Conservation (phyloP, 1,140 invertebrate species). For the Arctopsyche grandis region DNA sequence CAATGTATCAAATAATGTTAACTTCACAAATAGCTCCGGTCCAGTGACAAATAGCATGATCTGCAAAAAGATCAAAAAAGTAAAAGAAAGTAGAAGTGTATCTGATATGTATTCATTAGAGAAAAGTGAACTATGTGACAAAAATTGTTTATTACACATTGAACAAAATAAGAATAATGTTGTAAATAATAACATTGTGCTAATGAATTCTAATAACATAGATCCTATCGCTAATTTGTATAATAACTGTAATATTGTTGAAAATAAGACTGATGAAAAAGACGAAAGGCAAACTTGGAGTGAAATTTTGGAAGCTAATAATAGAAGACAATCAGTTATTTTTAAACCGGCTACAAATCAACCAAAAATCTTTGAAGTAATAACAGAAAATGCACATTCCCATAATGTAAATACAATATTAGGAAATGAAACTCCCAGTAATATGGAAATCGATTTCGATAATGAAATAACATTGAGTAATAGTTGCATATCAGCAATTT, state of each 20-base stretch:
- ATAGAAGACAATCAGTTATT: slow-evolving; percentile 15
- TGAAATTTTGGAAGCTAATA: slow-evolving; percentile 7
- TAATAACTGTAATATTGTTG: too few relatives aligned
- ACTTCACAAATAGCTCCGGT: not conserved
- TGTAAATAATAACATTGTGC: too few relatives aligned
- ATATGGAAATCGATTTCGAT: not conserved
- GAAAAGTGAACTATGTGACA: not conserved
- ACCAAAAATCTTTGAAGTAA: not conserved
- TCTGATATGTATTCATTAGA: not conserved
- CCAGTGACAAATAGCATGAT: not conserved
- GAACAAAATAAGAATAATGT: not conserved
- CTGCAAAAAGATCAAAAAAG: too few relatives aligned
- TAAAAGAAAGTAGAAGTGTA: not conserved
- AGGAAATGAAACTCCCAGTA: not conserved
- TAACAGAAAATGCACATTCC: not conserved
- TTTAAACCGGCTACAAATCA: not conserved
- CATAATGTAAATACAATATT: not conserved
- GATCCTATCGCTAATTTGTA: too few relatives aligned
- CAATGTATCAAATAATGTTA: not conserved
- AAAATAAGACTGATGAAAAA: too few relatives aligned
- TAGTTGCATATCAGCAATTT: too few relatives aligned
- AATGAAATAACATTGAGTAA: not conserved
- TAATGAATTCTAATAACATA: too few relatives aligned
- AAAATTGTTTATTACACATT: slow-evolving; percentile 12
- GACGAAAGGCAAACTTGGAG: not conserved